A percentile compares a stretch with the other conserved stretches of the same genome.
phyloP scores from a whole-genome alignment of 2,888 invertebrate genomes.

The Malacosoma neustria region DNA sequence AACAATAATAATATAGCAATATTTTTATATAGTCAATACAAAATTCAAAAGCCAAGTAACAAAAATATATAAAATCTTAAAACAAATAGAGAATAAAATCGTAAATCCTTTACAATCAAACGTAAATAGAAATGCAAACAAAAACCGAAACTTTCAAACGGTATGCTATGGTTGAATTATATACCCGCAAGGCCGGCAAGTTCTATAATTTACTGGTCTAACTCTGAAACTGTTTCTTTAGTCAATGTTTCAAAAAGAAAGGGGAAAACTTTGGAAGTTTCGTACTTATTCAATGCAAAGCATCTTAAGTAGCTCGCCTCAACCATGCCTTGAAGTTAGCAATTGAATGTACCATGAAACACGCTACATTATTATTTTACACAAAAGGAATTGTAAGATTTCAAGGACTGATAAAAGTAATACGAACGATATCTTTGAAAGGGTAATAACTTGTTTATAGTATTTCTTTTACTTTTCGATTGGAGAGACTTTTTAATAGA shows the following conservation, averaged over 20 bases:
- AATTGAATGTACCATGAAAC: constrained; percentile 23
- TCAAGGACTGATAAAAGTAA: constrained; percentile 13
- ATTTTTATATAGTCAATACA: no score
- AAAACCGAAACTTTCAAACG: background rate
- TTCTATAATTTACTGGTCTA: constrained; percentile 10
- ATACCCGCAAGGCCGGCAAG: background rate
- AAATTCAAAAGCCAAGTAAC: no score
- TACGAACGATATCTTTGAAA: constrained; percentile 10
- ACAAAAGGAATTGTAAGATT: constrained; percentile 16
- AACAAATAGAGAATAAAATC: background rate
- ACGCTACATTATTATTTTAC: constrained; percentile 18
- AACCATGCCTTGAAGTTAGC: constrained; percentile 19
- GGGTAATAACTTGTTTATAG: background rate
- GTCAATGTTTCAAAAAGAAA: constrained; percentile 20
- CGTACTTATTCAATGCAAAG: constrained; percentile 15
- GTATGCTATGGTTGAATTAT: background rate
- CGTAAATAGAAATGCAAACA: background rate
- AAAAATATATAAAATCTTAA: no score
- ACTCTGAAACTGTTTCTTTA: constrained; percentile 17
- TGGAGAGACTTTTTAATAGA: no score
- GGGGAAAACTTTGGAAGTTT: constrained; percentile 21
- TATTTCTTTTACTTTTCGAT: no score
- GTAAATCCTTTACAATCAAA: background rate
- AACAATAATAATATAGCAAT: no score
- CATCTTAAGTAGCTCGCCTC: constrained; percentile 20